phyloP scores from a whole-genome alignment of 2,797 vertebrate genomes.

The Tachyglossus aculeatus region DNA sequence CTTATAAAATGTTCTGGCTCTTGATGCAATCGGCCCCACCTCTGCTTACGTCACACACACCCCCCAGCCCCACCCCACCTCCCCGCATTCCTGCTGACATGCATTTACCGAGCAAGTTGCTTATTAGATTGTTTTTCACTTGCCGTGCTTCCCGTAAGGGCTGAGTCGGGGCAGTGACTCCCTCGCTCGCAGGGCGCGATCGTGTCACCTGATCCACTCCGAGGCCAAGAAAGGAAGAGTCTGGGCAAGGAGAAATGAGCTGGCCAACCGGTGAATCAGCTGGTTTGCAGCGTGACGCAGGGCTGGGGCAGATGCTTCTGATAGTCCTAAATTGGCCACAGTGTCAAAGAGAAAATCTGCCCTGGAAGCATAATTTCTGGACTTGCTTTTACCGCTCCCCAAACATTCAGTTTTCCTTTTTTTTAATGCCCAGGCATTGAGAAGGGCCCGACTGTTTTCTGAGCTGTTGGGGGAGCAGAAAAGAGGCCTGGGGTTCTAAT shows the following conservation, averaged over 20 bases:
- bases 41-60: background rate
- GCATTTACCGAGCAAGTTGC: background rate
- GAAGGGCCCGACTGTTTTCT: too few relatives aligned
- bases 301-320: accelerated
- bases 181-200: background rate
- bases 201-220: accelerated
- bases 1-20: background rate
- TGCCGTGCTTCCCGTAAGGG: background rate
- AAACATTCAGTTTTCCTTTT: too few relatives aligned
- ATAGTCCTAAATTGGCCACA: background rate
- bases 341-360: background rate
- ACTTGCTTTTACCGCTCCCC: background rate
- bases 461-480: too few relatives aligned
- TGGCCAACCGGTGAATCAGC: accelerated
- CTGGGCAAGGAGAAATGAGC: background rate
- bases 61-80: too few relatives aligned
- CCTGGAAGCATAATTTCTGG: accelerated
- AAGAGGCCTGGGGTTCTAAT: too few relatives aligned
- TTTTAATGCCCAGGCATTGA: too few relatives aligned
- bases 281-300: accelerated
- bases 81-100: background rate
- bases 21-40: background rate
- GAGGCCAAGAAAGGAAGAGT: background rate
- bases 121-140: accelerated
- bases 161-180: background rate